Conservation (phyloP, 2,797 vertebrate genomes). For the Lagorchestes hirsutus region DNA sequence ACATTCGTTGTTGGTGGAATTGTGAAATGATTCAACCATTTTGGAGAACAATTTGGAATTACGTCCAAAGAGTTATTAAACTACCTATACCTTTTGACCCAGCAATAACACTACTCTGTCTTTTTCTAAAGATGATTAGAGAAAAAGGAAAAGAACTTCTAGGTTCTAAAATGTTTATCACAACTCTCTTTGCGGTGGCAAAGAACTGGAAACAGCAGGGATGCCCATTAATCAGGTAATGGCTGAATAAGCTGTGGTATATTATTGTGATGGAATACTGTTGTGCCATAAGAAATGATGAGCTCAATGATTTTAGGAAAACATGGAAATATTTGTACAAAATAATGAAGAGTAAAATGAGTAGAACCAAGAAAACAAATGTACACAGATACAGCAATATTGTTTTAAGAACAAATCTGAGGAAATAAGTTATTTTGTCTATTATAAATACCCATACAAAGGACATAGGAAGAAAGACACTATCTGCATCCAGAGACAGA, state of each 20-base stretch:
- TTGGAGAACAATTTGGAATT: not conserved
- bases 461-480: not conserved
- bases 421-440: not conserved
- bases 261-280: not conserved
- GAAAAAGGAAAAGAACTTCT: not conserved
- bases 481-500: not conserved
- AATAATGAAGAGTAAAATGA: not conserved
- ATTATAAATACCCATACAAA: not conserved
- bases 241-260: not conserved
- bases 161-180: not conserved
- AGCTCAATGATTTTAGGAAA: no score
- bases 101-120: not conserved
- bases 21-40: not conserved
- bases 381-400: not conserved
- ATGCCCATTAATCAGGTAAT: not conserved
- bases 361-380: not conserved
- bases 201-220: not conserved
- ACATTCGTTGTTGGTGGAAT: not conserved
- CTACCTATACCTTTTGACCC: not conserved
- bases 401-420: not conserved
- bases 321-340: not conserved
- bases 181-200: not conserved
- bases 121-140: not conserved
- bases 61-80: not conserved
- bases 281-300: not conserved